A percentile compares a stretch with the other conserved stretches of the same genome.
phyloP scores from a whole-genome alignment of 2,888 invertebrate genomes.

The Perizoma affinitatum region DNA sequence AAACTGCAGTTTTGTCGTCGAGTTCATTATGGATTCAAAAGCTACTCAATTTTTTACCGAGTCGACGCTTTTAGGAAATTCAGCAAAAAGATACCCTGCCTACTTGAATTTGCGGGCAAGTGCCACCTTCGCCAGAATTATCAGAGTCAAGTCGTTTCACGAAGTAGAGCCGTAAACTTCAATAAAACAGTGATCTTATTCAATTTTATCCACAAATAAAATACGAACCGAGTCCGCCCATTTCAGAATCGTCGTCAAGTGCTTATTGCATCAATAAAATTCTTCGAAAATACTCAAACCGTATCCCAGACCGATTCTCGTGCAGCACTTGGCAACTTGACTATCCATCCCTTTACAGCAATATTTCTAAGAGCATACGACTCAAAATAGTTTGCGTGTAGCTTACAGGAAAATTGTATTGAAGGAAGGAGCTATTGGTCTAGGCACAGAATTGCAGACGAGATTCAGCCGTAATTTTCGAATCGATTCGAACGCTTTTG shows the following conservation, averaged over 20 bases:
- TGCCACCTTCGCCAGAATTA: background rate
- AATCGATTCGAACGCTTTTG: constrained; percentile 54
- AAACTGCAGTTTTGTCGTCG: constrained; percentile 21
- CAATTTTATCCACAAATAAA: constrained; percentile 25
- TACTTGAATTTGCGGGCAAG: no score
- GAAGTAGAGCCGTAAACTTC: constrained; percentile 4
- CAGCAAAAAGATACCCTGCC: background rate
- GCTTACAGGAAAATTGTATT: constrained; percentile 20
- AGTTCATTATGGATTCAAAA: constrained; percentile 20
- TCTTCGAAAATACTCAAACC: constrained; percentile 61
- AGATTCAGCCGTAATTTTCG: constrained; percentile 51
- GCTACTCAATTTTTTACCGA: background rate
- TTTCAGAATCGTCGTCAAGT: constrained; percentile 52
- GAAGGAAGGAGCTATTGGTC: constrained; percentile 45
- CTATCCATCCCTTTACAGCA: constrained; percentile 6
- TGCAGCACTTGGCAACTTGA: constrained; percentile 37
- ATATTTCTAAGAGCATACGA: constrained; percentile 26
- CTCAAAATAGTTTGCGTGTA: constrained; percentile 28
- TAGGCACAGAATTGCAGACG: constrained; percentile 46
- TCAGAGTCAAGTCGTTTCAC: background rate
- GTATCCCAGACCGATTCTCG: constrained; percentile 56
- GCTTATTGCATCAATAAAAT: constrained; percentile 76
- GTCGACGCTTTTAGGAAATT: background rate
- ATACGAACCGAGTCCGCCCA: constrained; percentile 25
- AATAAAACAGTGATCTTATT: constrained; percentile 24